A percentile compares a stretch with the other conserved stretches of the same genome.
Evolutionary conservation across 1,140 invertebrate species (phyloP).

Genomic region (Anastrepha ludens): DNA sequence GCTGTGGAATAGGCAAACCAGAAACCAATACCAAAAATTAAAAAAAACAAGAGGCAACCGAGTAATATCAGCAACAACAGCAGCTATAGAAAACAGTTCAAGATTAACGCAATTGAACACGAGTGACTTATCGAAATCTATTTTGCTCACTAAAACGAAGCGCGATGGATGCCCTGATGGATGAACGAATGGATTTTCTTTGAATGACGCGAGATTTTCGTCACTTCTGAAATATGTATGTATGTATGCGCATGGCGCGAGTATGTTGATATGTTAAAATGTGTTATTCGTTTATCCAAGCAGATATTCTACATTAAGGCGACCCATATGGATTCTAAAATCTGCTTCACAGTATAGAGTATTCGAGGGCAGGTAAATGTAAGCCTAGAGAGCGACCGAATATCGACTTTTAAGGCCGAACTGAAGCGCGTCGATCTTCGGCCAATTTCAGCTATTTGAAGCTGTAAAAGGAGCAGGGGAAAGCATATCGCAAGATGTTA

Average conservation of each 20-base stretch:
- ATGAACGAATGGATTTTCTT: constrained; percentile 14
- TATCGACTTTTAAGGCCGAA: no score
- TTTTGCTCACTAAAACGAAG: constrained; percentile 7
- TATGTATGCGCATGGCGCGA: not conserved
- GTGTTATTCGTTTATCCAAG: no score
- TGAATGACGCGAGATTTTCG: constrained; percentile 51
- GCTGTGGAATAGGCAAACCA: constrained; percentile 24
- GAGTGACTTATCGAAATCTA: constrained; percentile 1
- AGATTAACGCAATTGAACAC: constrained; percentile 27
- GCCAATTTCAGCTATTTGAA: no score
- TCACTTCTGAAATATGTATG: constrained; percentile 46
- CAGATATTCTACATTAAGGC: no score
- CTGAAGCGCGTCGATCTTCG: no score
- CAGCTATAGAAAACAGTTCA: constrained; percentile 34
- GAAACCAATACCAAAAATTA: constrained; percentile 22
- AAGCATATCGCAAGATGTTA: no score
- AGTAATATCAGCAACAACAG: not conserved
- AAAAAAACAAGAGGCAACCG: constrained; percentile 8
- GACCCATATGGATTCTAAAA: no score
- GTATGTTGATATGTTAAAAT: no score
- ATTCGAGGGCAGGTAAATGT: no score
- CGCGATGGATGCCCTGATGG: constrained; percentile 26
- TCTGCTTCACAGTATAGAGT: no score
- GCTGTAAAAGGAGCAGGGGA: no score
- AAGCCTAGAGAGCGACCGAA: no score